Conservation (phyloP, 2,888 invertebrate species). For the Esperia sulphurella region DNA sequence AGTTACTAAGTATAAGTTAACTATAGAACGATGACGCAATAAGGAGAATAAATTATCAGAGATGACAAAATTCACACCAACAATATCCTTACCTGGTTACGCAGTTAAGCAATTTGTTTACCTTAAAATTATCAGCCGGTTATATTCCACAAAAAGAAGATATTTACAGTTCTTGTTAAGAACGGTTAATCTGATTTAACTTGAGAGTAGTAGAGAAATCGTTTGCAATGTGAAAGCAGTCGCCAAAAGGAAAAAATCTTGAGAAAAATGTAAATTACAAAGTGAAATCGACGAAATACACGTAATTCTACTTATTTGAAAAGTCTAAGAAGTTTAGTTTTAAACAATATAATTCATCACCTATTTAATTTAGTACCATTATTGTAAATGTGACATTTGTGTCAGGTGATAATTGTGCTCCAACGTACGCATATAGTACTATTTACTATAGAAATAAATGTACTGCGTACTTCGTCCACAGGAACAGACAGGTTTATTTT, state of each 20-base stretch:
- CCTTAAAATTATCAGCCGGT: constrained; percentile 4
- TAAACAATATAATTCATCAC: neutral
- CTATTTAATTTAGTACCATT: constrained; percentile 23
- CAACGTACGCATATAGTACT: constrained; percentile 25
- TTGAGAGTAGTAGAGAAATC: constrained; percentile 8
- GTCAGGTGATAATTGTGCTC: constrained; percentile 37
- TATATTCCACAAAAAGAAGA: neutral
- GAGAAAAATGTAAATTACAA: constrained; percentile 21
- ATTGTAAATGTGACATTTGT: constrained; percentile 16
- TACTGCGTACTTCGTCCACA: too few relatives aligned
- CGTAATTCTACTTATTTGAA: constrained; percentile 3
- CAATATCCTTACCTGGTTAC: neutral
- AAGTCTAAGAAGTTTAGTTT: neutral
- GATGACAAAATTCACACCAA: neutral
- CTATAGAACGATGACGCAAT: neutral
- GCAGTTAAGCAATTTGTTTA: constrained; percentile 2
- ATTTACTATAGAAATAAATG: too few relatives aligned
- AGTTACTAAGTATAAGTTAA: neutral
- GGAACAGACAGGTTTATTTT: too few relatives aligned
- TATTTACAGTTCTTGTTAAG: neutral
- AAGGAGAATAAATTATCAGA: neutral
- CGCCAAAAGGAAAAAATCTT: constrained; percentile 18
- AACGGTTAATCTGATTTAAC: neutral
- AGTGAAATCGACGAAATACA: constrained; percentile 21
- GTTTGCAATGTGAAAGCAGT: constrained; percentile 9